A percentile compares a stretch with the other conserved stretches of the same genome.
These are phyloP conservation scores for Callitettix versicolor DNA, from an alignment of 1,140 invertebrate species.

Conservation along the genomic window DNA sequence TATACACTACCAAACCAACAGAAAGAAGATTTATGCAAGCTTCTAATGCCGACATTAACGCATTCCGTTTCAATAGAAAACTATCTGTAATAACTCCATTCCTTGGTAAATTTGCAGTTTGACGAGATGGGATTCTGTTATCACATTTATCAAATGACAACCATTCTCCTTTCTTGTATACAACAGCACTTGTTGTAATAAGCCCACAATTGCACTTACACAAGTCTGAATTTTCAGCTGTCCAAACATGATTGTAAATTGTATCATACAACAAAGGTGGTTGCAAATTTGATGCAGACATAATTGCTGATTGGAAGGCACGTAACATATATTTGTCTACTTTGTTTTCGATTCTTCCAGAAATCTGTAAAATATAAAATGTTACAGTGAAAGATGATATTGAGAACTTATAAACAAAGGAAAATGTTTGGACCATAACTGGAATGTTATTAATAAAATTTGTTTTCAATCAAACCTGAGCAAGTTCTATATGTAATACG, in stretches of 20 bases:
- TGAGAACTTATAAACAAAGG: too few species aligned
- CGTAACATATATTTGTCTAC: neutral
- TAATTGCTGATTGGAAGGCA: neutral
- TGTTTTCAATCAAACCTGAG: too few species aligned
- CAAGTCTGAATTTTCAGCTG: neutral
- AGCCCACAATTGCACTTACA: slow-evolving; percentile 3
- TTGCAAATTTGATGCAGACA: neutral
- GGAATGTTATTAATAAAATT: too few species aligned
- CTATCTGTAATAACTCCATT: neutral
- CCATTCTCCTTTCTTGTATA: neutral
- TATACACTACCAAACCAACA: slow-evolving; percentile 5
- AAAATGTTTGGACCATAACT: too few species aligned
- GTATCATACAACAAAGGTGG: neutral
- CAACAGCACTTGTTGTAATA: neutral
- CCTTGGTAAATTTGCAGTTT: neutral
- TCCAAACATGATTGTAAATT: slow-evolving; percentile 5
- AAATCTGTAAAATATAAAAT: neutral
- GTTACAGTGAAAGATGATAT: too few species aligned
- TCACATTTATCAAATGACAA: neutral
- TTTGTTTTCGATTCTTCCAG: neutral
- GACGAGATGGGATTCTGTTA: neutral
- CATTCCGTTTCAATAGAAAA: neutral
- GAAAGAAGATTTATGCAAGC: neutral
- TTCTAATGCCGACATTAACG: slow-evolving; percentile 1
- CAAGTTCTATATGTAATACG: too few species aligned